These are phyloP conservation scores for Mallotus villosus DNA, from an alignment of 2,797 vertebrate species.

Conservation along the genomic window DNA sequence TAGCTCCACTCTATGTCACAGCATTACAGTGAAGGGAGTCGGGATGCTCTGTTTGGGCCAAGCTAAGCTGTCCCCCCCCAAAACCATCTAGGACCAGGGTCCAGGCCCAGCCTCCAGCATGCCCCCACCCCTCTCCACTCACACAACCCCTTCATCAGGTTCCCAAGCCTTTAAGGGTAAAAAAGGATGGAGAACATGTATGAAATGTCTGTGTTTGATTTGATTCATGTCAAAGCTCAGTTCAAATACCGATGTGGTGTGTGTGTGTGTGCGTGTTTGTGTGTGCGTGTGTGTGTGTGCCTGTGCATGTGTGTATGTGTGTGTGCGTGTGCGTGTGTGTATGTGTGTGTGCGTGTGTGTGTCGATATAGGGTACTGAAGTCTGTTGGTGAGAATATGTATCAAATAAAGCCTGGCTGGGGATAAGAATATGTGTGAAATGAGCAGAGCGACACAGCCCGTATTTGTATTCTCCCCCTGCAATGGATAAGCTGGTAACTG, in stretches of 20 bases:
- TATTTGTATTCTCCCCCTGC: slow-evolving; percentile 50
- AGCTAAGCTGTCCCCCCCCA: slow-evolving; percentile 59
- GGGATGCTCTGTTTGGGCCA: slow-evolving; percentile 68
- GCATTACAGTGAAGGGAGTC: slow-evolving; percentile 70
- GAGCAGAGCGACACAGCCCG: slow-evolving; percentile 25
- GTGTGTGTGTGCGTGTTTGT: background rate
- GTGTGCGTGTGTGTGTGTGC: no score
- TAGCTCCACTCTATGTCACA: slow-evolving; percentile 71
- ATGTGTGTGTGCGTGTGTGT: background rate
- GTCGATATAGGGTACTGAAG: background rate
- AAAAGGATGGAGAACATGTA: slow-evolving; percentile 52
- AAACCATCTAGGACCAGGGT: slow-evolving; percentile 24
- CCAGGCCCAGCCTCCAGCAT: background rate
- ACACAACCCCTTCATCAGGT: slow-evolving; percentile 39
- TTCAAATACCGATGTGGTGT: no score
- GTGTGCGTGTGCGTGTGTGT: background rate
- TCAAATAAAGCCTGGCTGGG: slow-evolving; percentile 15
- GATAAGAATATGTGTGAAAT: slow-evolving; percentile 34
- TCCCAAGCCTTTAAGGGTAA: slow-evolving; percentile 61
- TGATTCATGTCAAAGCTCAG: no score
- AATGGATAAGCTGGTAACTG: slow-evolving; percentile 46
- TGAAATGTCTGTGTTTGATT: background rate
- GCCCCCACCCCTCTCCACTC: background rate
- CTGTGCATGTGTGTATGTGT: background rate
- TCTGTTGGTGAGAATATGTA: background rate